These are phyloP conservation scores for Halcyon badia DNA, from an alignment of 2,797 vertebrate species.

Conservation along the genomic window DNA sequence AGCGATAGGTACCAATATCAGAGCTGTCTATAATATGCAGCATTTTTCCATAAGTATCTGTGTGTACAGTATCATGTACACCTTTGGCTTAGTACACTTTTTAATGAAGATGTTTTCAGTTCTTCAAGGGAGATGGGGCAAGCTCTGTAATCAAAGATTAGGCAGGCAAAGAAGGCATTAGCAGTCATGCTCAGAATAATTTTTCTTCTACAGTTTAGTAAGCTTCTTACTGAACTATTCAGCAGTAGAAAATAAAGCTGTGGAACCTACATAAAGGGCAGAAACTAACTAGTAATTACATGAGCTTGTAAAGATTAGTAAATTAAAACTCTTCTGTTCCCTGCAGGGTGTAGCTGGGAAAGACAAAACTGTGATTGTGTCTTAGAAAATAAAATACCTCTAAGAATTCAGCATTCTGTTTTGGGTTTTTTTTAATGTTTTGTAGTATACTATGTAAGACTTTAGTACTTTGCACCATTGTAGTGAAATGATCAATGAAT, in stretches of 20 bases:
- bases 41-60: not conserved
- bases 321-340: conserved; percentile 7
- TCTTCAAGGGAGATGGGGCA: not conserved
- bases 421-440: not conserved
- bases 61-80: not conserved
- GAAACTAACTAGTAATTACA: conserved; percentile 50
- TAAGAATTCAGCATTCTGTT: not conserved
- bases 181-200: not conserved
- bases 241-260: conserved; percentile 19
- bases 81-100: not conserved
- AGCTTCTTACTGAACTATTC: conserved; percentile 48
- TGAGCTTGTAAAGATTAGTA: conserved; percentile 23
- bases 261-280: conserved; percentile 6
- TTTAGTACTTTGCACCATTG: not conserved
- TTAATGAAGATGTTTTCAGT: not conserved
- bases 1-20: not conserved
- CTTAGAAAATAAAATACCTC: not conserved
- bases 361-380: not conserved
- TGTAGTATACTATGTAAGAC: not conserved
- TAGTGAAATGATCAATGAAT: not conserved
- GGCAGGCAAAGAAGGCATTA: conserved; percentile 29
- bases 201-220: conserved; percentile 40
- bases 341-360: not conserved
- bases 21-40: not conserved
- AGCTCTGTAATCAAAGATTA: not conserved